Base-by-base conservation (phyloP, 2,888 invertebrate species). In the Cheiracanthium punctorium region DNA sequence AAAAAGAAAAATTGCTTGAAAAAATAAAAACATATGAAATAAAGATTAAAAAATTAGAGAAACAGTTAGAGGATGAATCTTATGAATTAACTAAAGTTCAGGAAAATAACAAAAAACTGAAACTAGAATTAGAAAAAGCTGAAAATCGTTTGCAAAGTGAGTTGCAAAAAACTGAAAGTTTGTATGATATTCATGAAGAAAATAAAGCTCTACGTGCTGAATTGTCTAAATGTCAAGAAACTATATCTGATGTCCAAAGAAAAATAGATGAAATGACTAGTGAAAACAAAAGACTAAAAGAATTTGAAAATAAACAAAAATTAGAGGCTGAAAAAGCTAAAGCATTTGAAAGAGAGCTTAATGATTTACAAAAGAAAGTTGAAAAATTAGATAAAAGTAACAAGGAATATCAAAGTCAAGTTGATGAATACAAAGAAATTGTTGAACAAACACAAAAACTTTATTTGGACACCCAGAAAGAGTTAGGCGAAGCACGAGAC, bases 41-140 rank as follows among this genome's bases (percentile, higher is more conserved):
- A 64, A 80, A 82, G 70, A 70, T 87, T 48, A 74, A 30, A 43
- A 43, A 52, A 28, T 41, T 84, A 4, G 76, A 87, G 24, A 84
- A 82, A 30, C 71, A 70, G 14, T 4, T 87, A 4, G 76, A 72
- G 28, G 75, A 82, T 32, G 82, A 75, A 32, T 43, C 70, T 32
- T 74, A 88, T 72, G 75, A 90, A 41, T 65, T 89, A n/a, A 80
- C 74, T 12, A 89, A 89, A 88, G 82, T 86, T 17, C 88, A 88
- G 70, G 88, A 90, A 58, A 96, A 96, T 92, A 94, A 95, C 0
- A 94, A 95, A 74, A 94, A 95, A 90, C 91, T 96, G 89, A 96
- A 93, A 88, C 91, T 89, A 67, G 90, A 90, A 81, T 72, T 89
- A 91, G 88, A 92, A 67, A 82, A 82, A 30, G 82, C 87, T 24